These are phyloP conservation scores for Vicugna pacos DNA, from an alignment of 2,113 vertebrate genomes.

Conservation along the genomic window DNA sequence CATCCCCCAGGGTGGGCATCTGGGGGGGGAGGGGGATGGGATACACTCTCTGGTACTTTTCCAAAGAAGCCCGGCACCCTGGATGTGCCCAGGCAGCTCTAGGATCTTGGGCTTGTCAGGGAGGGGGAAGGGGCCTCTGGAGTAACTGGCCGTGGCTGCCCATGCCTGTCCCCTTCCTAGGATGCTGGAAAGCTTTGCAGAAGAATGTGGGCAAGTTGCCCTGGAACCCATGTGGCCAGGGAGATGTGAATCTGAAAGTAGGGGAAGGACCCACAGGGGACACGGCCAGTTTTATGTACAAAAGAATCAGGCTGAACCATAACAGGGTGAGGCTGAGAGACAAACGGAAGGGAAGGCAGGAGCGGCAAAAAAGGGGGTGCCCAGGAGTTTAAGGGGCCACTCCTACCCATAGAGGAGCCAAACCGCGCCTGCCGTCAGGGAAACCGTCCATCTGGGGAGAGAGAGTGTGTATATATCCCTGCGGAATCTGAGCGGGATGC, in stretches of 20 bases:
- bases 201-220: not conserved
- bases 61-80: not conserved
- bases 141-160: not conserved
- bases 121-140: not conserved
- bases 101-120: not conserved
- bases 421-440: rapidly evolving
- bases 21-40: rapidly evolving
- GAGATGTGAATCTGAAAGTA: not conserved
- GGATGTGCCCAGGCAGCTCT: too few species aligned
- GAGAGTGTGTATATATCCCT: too few species aligned
- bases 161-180: not conserved
- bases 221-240: not conserved
- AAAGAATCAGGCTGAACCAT: not conserved
- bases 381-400: too few species aligned
- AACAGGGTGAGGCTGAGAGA: not conserved
- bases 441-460: not conserved
- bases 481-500: not conserved
- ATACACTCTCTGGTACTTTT: not conserved
- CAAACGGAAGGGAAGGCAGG: not conserved
- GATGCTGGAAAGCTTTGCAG: not conserved
- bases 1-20: rapidly evolving
- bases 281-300: rapidly evolving
- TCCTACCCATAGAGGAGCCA: not conserved
- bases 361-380: not conserved
- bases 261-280: not conserved